Conservation (phyloP, 2,797 vertebrate genomes). For the Malacoctenus gilli region DNA sequence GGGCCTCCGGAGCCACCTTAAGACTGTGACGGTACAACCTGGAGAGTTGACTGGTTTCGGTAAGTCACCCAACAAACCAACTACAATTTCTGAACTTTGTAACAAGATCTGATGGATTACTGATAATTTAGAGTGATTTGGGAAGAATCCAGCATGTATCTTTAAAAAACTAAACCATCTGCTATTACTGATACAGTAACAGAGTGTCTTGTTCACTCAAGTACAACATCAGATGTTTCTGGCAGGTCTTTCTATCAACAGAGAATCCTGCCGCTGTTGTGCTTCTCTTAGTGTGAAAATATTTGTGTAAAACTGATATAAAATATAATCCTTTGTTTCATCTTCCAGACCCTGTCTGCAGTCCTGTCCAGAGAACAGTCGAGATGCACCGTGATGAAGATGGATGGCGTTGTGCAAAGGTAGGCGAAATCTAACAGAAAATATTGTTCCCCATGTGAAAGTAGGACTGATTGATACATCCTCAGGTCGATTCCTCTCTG, state of each 20-base stretch:
- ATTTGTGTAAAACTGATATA: neutral
- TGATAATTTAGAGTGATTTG: too few relatives aligned
- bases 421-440: too few relatives aligned
- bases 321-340: slow-evolving; percentile 47
- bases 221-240: slow-evolving; percentile 2
- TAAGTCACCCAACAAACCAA: neutral
- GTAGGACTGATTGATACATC: slow-evolving; percentile 11
- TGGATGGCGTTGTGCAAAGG: slow-evolving; percentile 14
- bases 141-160: neutral
- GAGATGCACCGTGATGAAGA: slow-evolving; percentile 31
- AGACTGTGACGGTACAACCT: slow-evolving; percentile 7
- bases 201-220: slow-evolving; percentile 22
- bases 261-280: slow-evolving; percentile 12
- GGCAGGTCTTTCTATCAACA: neutral
- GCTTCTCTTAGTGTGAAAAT: slow-evolving; percentile 26
- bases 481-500: neutral
- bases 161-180: slow-evolving; percentile 23
- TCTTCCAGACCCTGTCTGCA: too few relatives aligned
- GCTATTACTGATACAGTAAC: slow-evolving; percentile 56
- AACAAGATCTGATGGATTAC: slow-evolving; percentile 1
- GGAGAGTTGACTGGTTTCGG: slow-evolving; percentile 7
- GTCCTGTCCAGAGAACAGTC: too few relatives aligned
- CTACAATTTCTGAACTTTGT: too few relatives aligned
- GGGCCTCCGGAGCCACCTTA: slow-evolving; percentile 3
- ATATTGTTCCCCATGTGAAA: slow-evolving; percentile 2